Evolutionary conservation across 2,113 vertebrate genomes (phyloP), one percentile per base, ranked within the genome.

Genomic region (Rafetus swinhoei): DNA sequence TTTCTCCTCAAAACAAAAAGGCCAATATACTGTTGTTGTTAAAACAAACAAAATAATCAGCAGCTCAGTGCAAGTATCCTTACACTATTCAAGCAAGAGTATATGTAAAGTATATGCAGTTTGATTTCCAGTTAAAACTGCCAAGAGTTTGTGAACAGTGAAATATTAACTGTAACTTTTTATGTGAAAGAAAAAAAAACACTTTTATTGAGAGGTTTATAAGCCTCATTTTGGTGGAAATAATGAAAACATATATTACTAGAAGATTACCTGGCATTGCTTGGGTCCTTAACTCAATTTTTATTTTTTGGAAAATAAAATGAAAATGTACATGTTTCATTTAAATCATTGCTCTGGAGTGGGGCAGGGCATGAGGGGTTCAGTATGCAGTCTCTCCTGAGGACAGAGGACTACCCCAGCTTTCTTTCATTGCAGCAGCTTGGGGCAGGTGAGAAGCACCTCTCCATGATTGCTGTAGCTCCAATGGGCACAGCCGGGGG

Each of bases 81-180:
- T 54, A 25, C 55, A 45, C 8, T 10, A 25, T 29, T 1, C 76
- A 1, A 69, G 2, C 62, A 0, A 59, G 13, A 8, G 24, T 65
- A 86, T 60, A 87, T 62, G 85, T 84, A 82, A n/a, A 2, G 54
- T 4, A 35, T 50, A 77, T 25, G 25, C 74, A 77, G 14, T 50
- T 6, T 55, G 0, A 57, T 81, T 88, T 87, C 39, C 22, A 62
- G 25, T 82, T 86, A n/a, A 87, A 92, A 77, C 9, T 82, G 32
- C 50, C 5, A 87, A 7, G 22, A n/a, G 39, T 82, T 4, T 55
- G 5, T 25, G 35, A 84, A 15, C 56, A 87, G 35, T 12, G 83
- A 5, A 13, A 77, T 45, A 21, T 52, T 69, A 89, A 77, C 52
- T 56, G 8, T 25, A 25, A 50, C n/a, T 14, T 74, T 79, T 39